Evolutionary conservation across 2,888 invertebrate species (phyloP).

Genomic region (Scaptomyza cyrtandrae): DNA sequence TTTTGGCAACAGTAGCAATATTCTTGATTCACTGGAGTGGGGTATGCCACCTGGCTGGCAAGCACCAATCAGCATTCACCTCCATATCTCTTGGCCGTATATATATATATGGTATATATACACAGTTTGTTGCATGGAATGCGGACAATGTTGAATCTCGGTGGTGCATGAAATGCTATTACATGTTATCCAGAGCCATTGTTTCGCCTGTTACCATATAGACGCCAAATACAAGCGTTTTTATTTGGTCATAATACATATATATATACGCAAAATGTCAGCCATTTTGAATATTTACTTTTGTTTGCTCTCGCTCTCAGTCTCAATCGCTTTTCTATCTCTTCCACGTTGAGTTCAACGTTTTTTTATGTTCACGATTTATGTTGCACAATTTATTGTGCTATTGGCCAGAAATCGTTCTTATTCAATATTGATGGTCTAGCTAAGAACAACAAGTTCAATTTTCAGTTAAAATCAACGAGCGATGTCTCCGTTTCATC

Average conservation of each 20-base stretch:
- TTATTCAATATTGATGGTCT: conserved; percentile 48
- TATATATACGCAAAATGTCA: conserved; percentile 60
- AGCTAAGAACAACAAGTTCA: conserved; percentile 11
- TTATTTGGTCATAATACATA: conserved; percentile 22
- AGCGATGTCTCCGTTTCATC: conserved; percentile 8
- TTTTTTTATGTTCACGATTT: conserved; percentile 43
- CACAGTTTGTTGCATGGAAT: conserved; percentile 34
- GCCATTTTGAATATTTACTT: conserved; percentile 82
- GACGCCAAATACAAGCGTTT: conserved; percentile 11
- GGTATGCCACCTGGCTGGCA: conserved; percentile 59
- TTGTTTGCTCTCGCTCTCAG: conserved; percentile 35
- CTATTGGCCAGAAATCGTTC: conserved; percentile 28
- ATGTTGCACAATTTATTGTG: conserved; percentile 39
- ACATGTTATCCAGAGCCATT: conserved; percentile 70
- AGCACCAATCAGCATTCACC: conserved; percentile 63
- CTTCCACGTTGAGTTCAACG: conserved; percentile 15
- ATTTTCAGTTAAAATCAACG: conserved; percentile 29
- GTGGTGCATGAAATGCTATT: conserved; percentile 77
- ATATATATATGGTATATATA: conserved; percentile 11
- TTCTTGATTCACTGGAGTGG: conserved; percentile 31
- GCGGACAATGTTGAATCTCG: conserved; percentile 70
- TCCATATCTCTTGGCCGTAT: conserved; percentile 3
- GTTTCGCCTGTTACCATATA: conserved; percentile 45
- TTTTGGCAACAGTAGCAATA: conserved; percentile 75
- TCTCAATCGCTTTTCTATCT: conserved; percentile 44